Conservation (phyloP, 2,797 vertebrate genomes). For the Picus viridis region DNA sequence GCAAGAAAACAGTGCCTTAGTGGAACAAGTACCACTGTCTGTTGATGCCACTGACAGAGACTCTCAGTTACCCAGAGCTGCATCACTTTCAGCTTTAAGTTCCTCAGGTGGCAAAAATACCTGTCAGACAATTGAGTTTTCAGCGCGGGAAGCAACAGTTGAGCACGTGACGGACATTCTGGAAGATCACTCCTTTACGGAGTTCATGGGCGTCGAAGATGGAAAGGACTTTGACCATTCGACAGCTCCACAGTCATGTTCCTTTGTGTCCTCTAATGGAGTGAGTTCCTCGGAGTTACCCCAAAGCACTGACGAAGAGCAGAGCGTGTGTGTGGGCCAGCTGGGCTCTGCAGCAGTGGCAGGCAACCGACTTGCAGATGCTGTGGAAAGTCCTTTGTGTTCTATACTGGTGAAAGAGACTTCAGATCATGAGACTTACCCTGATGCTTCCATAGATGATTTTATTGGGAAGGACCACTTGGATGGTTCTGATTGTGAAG, state of each 20-base stretch:
- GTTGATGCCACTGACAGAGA: constrained; percentile 38
- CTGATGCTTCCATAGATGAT: constrained; percentile 15
- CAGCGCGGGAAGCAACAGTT: constrained; percentile 64
- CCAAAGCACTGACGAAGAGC: neutral
- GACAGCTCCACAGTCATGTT: constrained; percentile 56
- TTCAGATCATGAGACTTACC: neutral
- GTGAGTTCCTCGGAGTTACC: neutral
- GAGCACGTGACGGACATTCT: constrained; percentile 74
- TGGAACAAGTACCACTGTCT: constrained; percentile 65
- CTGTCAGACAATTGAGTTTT: constrained; percentile 58
- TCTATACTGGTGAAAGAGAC: neutral
- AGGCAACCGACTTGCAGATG: neutral
- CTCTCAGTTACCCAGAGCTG: constrained; percentile 56
- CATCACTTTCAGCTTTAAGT: constrained; percentile 44
- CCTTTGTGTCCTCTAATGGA: constrained; percentile 40
- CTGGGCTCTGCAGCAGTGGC: constrained; percentile 1
- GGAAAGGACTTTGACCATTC: constrained; percentile 82
- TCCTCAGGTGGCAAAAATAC: constrained; percentile 52
- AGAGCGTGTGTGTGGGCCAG: neutral
- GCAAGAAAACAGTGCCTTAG: constrained; percentile 82
- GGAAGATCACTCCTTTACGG: constrained; percentile 87
- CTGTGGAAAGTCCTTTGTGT: constrained; percentile 8
- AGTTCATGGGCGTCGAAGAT: constrained; percentile 94
- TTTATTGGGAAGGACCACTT: constrained; percentile 64
- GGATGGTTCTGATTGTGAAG: constrained; percentile 80